Conservation (phyloP, 2,888 invertebrate genomes). For the Diabrotica balteata region DNA sequence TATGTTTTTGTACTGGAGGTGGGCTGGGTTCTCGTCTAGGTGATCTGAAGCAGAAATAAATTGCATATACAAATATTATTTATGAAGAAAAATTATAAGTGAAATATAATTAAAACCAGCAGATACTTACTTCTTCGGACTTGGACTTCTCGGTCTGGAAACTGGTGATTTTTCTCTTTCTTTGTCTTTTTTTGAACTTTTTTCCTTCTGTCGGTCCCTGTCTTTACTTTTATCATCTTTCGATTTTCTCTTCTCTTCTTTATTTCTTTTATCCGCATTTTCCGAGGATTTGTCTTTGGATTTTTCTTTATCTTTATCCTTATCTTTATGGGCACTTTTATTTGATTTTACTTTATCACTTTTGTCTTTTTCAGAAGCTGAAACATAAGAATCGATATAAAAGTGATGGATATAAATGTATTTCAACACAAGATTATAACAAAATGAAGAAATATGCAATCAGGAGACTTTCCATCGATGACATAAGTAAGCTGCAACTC, state of each 20-base stretch:
- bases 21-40: conserved; percentile 55
- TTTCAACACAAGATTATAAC: no score
- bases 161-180: conserved; percentile 61
- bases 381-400: conserved; percentile 7
- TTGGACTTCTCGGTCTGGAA: conserved; percentile 49
- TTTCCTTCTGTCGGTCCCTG: conserved; percentile 63
- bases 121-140: conserved; percentile 46
- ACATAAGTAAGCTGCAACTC: no score
- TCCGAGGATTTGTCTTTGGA: conserved; percentile 54
- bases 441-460: no score
- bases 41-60: conserved; percentile 37
- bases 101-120: no score
- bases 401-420: no score
- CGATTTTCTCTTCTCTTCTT: conserved; percentile 61
- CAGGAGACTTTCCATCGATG: no score
- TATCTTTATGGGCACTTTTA: conserved; percentile 67
- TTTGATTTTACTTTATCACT: conserved; percentile 54
- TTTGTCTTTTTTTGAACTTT: conserved; percentile 60
- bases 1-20: conserved; percentile 44
- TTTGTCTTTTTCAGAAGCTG: conserved; percentile 52
- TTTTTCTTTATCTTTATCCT: conserved; percentile 57
- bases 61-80: not conserved
- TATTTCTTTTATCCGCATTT: conserved; percentile 58
- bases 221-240: conserved; percentile 64
- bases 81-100: not conserved